phyloP scores from a whole-genome alignment of 2,113 vertebrate genomes.

The Ochotona curzoniae region DNA sequence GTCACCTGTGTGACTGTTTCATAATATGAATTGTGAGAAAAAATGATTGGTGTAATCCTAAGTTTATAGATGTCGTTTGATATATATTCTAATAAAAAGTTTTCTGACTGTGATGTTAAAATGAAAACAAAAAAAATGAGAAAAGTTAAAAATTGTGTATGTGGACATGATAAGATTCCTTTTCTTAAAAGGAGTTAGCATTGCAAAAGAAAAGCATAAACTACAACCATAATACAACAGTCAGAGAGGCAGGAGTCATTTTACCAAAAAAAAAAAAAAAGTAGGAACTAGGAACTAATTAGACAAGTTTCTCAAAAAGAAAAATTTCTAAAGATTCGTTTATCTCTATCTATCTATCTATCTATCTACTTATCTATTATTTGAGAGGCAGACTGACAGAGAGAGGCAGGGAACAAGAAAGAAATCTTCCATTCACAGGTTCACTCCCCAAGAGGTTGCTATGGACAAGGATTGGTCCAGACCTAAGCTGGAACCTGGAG shows the following conservation, averaged over 20 bases:
- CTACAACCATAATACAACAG: neutral
- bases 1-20: constrained; percentile 51
- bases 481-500: no score
- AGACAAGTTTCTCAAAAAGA: no score
- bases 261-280: neutral
- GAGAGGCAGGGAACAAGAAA: no score
- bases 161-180: neutral
- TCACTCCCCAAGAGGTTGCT: no score
- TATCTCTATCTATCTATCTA: no score
- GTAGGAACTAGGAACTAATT: neutral
- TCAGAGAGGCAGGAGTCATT: neutral
- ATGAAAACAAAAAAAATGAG: neutral
- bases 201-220: neutral
- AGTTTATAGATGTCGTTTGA: constrained; percentile 4
- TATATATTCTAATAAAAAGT: constrained; percentile 59
- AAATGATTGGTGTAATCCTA: constrained; percentile 16
- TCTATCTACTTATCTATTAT: no score
- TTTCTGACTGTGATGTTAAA: constrained; percentile 25
- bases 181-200: neutral
- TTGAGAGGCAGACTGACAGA: no score
- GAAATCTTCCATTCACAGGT: no score
- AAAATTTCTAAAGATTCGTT: no score
- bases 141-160: neutral
- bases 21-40: constrained; percentile 60
- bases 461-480: no score